phyloP scores from a whole-genome alignment of 92 coral and sea anemone genomes.

The Isaurus tuberculatus region DNA sequence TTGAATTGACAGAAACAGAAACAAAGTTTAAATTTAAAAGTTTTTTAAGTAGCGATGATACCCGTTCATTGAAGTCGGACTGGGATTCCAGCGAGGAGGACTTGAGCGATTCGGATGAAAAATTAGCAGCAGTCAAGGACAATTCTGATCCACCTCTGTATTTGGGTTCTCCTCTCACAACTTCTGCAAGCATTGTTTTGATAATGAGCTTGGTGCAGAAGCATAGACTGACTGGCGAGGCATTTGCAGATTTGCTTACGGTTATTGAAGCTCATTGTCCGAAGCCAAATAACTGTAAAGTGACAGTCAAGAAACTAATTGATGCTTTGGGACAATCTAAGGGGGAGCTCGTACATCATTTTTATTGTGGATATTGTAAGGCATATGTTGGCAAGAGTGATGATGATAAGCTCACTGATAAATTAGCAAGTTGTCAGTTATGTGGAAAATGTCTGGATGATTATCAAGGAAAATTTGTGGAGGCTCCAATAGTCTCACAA shows the following conservation, averaged over 20 bases:
- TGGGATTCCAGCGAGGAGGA: constrained; percentile 20
- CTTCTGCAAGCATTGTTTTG: constrained; percentile 41
- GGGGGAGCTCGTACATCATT: constrained; percentile 34
- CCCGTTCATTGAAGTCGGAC: background rate
- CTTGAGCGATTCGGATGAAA: constrained; percentile 9
- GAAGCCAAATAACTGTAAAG: constrained; percentile 47
- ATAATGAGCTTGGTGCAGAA: constrained; percentile 38
- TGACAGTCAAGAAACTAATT: constrained; percentile 28
- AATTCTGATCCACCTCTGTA: constrained; percentile 18
- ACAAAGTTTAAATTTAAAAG: background rate
- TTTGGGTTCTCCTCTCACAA: constrained; percentile 24
- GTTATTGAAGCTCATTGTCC: constrained; percentile 47
- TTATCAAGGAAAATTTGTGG: constrained; percentile 19
- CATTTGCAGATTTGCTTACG: constrained; percentile 53
- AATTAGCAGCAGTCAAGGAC: constrained; percentile 17
- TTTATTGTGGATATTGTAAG: constrained; percentile 48
- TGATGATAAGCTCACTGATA: constrained; percentile 19
- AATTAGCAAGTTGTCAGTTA: constrained; percentile 16
- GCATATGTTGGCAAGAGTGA: constrained; percentile 29
- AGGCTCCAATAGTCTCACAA: constrained; percentile 1
- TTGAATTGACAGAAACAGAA: constrained; percentile 10
- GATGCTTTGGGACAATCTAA: constrained; percentile 44
- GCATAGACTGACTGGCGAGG: constrained; percentile 56
- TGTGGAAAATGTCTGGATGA: constrained; percentile 32
- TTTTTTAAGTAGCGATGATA: constrained; percentile 15